These are phyloP conservation scores for Drosophila subsilvestris DNA, from an alignment of 2,888 invertebrate genomes.

Conservation along the genomic window DNA sequence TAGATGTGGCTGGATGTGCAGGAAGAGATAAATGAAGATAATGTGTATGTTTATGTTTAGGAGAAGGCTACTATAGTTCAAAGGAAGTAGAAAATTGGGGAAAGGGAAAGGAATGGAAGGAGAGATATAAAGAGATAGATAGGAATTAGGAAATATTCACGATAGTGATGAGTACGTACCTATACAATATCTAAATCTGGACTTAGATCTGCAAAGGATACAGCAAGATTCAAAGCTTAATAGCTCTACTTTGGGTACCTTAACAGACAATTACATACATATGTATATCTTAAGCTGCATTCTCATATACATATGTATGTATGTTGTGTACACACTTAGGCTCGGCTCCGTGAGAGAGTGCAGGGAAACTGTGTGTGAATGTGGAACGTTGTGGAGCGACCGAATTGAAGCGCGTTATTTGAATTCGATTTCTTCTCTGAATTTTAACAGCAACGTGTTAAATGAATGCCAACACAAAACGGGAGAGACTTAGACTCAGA, in stretches of 20 bases:
- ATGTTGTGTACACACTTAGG: no score
- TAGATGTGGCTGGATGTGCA: background rate
- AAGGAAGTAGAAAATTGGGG: background rate
- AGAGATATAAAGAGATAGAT: no score
- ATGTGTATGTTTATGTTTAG: background rate
- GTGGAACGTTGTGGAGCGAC: constrained; percentile 19
- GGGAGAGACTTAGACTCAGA: constrained; percentile 22
- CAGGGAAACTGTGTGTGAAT: background rate
- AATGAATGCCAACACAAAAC: constrained; percentile 77
- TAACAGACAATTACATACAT: no score
- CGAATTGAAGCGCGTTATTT: constrained; percentile 74
- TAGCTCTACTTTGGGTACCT: no score
- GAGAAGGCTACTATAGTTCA: background rate
- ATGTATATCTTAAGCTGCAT: background rate
- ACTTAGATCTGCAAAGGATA: no score
- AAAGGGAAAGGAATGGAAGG: background rate
- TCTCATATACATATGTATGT: no score
- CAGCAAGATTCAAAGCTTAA: no score
- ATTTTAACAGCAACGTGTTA: constrained; percentile 81
- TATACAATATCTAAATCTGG: no score
- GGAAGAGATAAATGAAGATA: background rate
- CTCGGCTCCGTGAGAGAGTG: background rate
- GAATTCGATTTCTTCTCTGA: constrained; percentile 76
- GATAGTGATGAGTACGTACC: no score
- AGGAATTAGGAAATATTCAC: no score